Base-by-base conservation (phyloP, 1,140 invertebrate species). In the Hydropsyche tenuis region DNA sequence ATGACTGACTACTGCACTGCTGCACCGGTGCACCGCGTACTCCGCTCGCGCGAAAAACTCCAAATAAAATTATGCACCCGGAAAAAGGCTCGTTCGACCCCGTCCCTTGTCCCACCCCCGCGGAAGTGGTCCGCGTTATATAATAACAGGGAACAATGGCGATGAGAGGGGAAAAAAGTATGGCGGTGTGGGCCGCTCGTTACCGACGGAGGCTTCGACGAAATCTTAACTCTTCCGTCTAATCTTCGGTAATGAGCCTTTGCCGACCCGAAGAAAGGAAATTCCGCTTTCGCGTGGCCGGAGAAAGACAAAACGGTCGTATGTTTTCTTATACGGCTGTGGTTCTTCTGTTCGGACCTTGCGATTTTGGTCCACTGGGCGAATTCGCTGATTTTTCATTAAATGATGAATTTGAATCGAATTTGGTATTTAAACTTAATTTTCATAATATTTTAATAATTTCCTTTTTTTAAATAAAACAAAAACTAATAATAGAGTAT, bases 1-100 rank as follows among this genome's bases (percentile, higher is more conserved):
- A 68, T 68, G 65, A 68, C 43, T 68, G 65, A 68, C 43, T 68
- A 16, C 45, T 20, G 37, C 43, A 46, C 65, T 18, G 20, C 16
- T 20, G 4, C 30, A n/a, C 48, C 43, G 14, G 25, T 20, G 42
- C 45, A 43, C n/a, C 65, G 48, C 65, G 42, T 68, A 48, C 42
- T 46, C 11, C 20, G 45, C 48, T 68, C 65, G 42, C 42, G 45
- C n/a, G 63, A 43, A 65, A 63, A 65, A 60, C 56, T 60, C 42
- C 3, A 68, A 68, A 68, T 46, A 68, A 68, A 68, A 48, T 48
- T 46, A 60, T 20, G 23, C 56, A 25, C 9, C 20, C 56, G 56
- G 56, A 60, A 60, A 60, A 60, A 60, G 56, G 22, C 20, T 60
- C 11, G 25, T 60, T 60, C 22, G 4, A 60, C n/a, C n/a, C n/a